A percentile compares a stretch with the other conserved stretches of the same genome.
Evolutionary conservation across 2,113 vertebrate genomes (phyloP).

Genomic region (Syngnathus floridae): DNA sequence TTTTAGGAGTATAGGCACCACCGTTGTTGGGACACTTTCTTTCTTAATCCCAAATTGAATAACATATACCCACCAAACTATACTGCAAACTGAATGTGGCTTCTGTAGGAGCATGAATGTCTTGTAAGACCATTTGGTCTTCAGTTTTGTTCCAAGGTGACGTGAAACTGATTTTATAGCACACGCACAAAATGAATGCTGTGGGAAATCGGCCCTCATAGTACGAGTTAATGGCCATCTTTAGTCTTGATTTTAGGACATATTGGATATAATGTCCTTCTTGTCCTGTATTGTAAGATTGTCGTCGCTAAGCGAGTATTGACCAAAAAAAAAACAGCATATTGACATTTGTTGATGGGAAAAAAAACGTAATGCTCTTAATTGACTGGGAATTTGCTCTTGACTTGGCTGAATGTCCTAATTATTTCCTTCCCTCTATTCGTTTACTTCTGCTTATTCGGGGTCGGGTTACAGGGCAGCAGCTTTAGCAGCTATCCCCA

Average conservation of each 20-base stretch:
- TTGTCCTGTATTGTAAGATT: background rate
- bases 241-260: background rate
- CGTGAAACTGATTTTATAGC: background rate
- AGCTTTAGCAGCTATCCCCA: no score
- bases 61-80: slow-evolving; percentile 42
- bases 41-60: slow-evolving; percentile 19
- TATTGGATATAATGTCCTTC: background rate
- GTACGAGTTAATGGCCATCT: no score
- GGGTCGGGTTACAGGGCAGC: no score
- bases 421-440: no score
- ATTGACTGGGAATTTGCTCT: no score
- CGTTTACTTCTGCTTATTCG: no score
- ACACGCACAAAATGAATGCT: background rate
- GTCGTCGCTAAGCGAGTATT: background rate
- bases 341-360: no score
- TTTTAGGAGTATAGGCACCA: slow-evolving; percentile 76
- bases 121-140: background rate
- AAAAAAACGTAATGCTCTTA: no score
- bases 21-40: background rate
- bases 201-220: background rate
- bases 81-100: slow-evolving; percentile 46
- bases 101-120: background rate
- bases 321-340: no score
- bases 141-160: background rate
- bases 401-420: no score